A percentile compares a stretch with the other conserved stretches of the same genome.
phyloP scores from a whole-genome alignment of 2,113 vertebrate genomes.

The Cyphomyrus discorhynchus region DNA sequence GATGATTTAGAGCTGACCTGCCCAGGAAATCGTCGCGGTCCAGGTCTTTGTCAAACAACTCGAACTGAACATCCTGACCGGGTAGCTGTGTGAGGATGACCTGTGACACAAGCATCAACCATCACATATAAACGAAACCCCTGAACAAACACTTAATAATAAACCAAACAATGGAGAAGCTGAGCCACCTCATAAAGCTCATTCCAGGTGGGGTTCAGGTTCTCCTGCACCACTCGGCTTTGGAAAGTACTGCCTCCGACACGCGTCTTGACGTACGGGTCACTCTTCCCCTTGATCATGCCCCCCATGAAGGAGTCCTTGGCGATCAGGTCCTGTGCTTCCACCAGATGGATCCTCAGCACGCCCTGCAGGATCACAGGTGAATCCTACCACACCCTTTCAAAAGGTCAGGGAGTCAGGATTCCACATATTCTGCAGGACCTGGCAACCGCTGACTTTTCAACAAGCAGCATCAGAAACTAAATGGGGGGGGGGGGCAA shows the following conservation, averaged over 20 bases:
- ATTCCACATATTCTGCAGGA: neutral
- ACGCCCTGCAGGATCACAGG: constrained; percentile 58
- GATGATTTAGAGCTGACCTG: constrained; percentile 57
- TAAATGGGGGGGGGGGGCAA: neutral
- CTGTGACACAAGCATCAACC: constrained; percentile 41
- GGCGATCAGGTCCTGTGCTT: constrained; percentile 75
- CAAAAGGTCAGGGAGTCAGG: neutral
- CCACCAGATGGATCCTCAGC: constrained; percentile 76
- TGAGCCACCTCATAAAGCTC: constrained; percentile 78
- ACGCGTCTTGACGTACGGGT: constrained; percentile 76
- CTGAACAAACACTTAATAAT: neutral
- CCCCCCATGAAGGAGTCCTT: constrained; percentile 76
- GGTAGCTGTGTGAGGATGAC: constrained; percentile 58
- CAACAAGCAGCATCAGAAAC: neutral
- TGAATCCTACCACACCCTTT: neutral
- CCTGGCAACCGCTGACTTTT: neutral
- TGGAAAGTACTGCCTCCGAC: constrained; percentile 63
- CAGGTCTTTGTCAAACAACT: constrained; percentile 80
- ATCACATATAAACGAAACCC: neutral
- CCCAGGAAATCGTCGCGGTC: constrained; percentile 85
- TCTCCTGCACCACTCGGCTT: constrained; percentile 75
- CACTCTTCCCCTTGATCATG: constrained; percentile 79
- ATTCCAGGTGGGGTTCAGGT: constrained; percentile 82
- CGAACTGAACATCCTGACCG: constrained; percentile 68
- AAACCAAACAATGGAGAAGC: neutral